Percentiles rank a stretch among this genome's conserved stretches.
These are phyloP conservation scores for Trilocha varians DNA, from an alignment of 2,888 invertebrate species.

Conservation along the genomic window DNA sequence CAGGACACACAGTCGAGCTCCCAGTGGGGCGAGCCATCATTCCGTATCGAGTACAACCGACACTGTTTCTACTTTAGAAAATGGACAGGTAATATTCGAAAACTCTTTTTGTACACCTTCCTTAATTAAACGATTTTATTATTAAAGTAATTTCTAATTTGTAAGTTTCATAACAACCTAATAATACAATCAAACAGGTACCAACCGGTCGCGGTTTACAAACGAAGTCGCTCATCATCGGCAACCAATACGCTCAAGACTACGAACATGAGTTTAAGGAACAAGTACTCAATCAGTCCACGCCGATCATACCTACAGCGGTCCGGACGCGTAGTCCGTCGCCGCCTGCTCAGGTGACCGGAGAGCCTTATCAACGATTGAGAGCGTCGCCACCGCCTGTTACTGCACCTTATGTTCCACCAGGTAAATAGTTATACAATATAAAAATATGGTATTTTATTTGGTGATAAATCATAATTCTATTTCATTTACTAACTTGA, in stretches of 20 bases:
- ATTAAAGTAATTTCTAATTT: too few relatives aligned
- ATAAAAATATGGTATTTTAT: too few relatives aligned
- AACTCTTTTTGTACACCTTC: too few relatives aligned
- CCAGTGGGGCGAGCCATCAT: conserved; percentile 67
- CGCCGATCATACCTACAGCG: conserved; percentile 19
- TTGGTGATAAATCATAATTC: too few relatives aligned
- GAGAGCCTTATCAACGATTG: conserved; percentile 41
- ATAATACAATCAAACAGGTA: conserved; percentile 27
- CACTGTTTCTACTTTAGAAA: conserved; percentile 63
- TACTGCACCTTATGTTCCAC: conserved; percentile 55
- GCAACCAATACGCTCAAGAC: conserved; percentile 66
- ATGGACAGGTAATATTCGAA: conserved; percentile 57
- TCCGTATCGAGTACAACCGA: conserved; percentile 62
- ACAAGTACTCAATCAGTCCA: conserved; percentile 11
- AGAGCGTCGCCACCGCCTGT: conserved; percentile 51
- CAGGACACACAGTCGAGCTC: conserved; percentile 66
- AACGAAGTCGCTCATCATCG: conserved; percentile 56
- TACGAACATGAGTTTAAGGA: conserved; percentile 59
- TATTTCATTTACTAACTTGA: too few relatives aligned
- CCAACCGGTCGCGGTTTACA: conserved; percentile 55
- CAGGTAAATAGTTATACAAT: too few relatives aligned
- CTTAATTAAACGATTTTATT: too few relatives aligned
- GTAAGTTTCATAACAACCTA: not conserved
- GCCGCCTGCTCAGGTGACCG: conserved; percentile 28
- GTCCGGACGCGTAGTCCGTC: conserved; percentile 32